A percentile compares a stretch with the other conserved stretches of the same genome.
These are phyloP conservation scores for Conger conger DNA, from an alignment of 2,113 vertebrate species.

Conservation along the genomic window DNA sequence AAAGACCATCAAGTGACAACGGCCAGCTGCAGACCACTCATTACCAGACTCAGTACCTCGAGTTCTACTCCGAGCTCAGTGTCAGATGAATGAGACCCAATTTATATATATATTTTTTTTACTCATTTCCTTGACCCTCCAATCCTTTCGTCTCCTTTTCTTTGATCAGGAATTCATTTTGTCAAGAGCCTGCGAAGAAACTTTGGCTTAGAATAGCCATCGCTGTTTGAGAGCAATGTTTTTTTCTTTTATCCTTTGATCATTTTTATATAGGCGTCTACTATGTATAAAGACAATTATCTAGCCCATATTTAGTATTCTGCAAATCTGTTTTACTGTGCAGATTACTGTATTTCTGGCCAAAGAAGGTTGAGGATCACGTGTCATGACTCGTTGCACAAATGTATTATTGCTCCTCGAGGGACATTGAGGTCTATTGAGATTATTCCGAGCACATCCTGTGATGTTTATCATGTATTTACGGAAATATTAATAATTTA, in stretches of 20 bases:
- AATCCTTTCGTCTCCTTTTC: not conserved
- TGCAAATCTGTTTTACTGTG: not conserved
- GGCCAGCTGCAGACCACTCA: constrained; percentile 5
- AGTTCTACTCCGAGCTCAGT: not conserved
- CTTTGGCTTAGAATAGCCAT: not conserved
- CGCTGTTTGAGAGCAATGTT: not conserved
- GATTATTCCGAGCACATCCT: too few relatives aligned
- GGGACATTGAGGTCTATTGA: too few relatives aligned
- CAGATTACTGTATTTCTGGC: not conserved
- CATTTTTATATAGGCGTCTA: not conserved
- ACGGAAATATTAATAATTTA: not conserved
- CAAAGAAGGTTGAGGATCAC: not conserved
- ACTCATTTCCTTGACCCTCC: not conserved
- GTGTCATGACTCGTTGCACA: not conserved
- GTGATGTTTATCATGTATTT: too few relatives aligned
- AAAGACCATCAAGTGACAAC: not conserved
- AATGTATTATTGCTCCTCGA: not conserved
- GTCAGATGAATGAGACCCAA: not conserved
- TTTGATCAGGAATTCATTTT: constrained; percentile 10
- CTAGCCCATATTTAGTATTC: not conserved
- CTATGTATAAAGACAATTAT: not conserved
- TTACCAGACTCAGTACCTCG: not conserved
- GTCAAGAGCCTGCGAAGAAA: constrained; percentile 1
- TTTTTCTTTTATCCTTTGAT: not conserved
- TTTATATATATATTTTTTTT: not conserved